phyloP scores from a whole-genome alignment of 2,113 vertebrate species.

The Seriola rivoliana region DNA sequence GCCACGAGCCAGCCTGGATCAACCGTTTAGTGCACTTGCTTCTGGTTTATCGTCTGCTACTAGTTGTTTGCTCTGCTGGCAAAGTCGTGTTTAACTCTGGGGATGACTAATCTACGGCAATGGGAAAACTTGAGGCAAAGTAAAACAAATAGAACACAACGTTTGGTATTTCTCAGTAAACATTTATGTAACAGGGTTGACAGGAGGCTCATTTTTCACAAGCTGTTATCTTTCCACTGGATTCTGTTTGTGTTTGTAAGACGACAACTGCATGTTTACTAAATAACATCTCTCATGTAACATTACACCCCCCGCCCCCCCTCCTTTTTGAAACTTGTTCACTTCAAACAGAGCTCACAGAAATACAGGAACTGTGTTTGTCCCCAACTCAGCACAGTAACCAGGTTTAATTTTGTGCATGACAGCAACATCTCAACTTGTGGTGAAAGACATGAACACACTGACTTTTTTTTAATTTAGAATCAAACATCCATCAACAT shows the following conservation, averaged over 20 bases:
- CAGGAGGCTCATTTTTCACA: slow-evolving; percentile 75
- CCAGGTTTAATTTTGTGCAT: not conserved
- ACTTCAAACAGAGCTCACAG: slow-evolving; percentile 39
- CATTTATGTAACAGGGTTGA: slow-evolving; percentile 74
- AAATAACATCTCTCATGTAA: slow-evolving; percentile 70
- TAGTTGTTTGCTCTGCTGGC: slow-evolving; percentile 73
- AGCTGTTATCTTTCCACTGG: slow-evolving; percentile 76
- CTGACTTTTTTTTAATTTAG: not conserved
- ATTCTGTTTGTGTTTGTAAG: slow-evolving; percentile 74
- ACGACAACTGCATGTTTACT: slow-evolving; percentile 73
- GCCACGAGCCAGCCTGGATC: slow-evolving; percentile 67
- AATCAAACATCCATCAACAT: slow-evolving; percentile 1
- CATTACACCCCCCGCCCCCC: slow-evolving; percentile 22
- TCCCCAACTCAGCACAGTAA: not conserved
- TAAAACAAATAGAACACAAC: slow-evolving; percentile 80
- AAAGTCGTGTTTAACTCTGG: slow-evolving; percentile 69
- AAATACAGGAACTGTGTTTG: slow-evolving; percentile 38
- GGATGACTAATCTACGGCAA: slow-evolving; percentile 71
- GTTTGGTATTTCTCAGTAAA: slow-evolving; percentile 82
- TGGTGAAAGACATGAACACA: not conserved
- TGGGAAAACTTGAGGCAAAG: slow-evolving; percentile 72
- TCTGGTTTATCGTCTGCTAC: slow-evolving; percentile 67
- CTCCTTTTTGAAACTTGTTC: slow-evolving; percentile 42
- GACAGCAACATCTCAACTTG: not conserved
- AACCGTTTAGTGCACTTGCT: slow-evolving; percentile 63